These are phyloP conservation scores for Archaeoteleia sp. DNA, from an alignment of 2,888 invertebrate genomes.

Conservation along the genomic window DNA sequence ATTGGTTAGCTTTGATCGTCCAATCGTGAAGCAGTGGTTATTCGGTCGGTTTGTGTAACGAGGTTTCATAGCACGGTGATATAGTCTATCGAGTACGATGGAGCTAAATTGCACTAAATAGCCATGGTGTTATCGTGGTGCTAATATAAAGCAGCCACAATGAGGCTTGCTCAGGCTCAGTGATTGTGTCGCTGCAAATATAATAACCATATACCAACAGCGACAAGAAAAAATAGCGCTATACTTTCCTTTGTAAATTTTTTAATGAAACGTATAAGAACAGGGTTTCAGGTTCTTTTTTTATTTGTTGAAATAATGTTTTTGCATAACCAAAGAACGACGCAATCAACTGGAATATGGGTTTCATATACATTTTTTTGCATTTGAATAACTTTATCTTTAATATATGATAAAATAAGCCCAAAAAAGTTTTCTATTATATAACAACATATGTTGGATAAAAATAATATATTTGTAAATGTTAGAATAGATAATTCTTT, in stretches of 20 bases:
- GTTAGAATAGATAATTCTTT: no score
- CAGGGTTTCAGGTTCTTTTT: no score
- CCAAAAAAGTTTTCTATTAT: not conserved
- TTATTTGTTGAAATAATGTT: no score
- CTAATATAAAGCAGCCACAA: conserved; percentile 53
- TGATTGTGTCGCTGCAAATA: conserved; percentile 36
- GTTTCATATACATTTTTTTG: no score
- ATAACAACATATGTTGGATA: no score
- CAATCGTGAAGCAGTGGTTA: conserved; percentile 54
- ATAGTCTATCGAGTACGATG: conserved; percentile 42
- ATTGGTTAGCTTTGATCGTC: conserved; percentile 51
- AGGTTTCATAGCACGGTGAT: conserved; percentile 50
- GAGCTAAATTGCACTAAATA: conserved; percentile 63
- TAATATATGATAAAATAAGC: not conserved
- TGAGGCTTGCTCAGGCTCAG: conserved; percentile 33
- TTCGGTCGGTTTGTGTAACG: conserved; percentile 53
- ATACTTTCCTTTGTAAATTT: not conserved
- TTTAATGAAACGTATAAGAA: not conserved
- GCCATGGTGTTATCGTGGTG: conserved; percentile 53
- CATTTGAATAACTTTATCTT: no score
- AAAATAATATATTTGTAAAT: no score
- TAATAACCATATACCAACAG: conserved; percentile 26
- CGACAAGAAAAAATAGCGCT: conserved; percentile 8
- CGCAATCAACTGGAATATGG: not conserved
- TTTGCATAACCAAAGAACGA: not conserved